Evolutionary conservation across 1,140 invertebrate species (phyloP), one percentile per base, ranked within the genome.

Genomic region (Temnothorax nylanderi): DNA sequence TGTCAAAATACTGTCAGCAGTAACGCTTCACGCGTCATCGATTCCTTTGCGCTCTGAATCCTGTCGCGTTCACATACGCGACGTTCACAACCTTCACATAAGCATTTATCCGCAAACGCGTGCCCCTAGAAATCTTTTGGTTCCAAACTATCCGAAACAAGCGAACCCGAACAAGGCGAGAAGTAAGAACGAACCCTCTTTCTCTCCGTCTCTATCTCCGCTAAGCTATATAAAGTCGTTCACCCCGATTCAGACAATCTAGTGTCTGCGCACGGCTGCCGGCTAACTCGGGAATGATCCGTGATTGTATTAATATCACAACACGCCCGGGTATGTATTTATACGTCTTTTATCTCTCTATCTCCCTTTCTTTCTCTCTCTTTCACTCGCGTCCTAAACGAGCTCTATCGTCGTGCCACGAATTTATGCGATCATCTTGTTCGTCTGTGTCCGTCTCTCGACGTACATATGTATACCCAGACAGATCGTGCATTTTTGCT

Each of bases 241-340:
- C 95, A 95, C 95, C 95, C 95, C 95, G 95, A 95, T 95, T 95
- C 94, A 95, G 95, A 95, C 95, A 95, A 95, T 95, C 94, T 95
- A 95, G 93, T 94, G 94, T 95, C 94, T 95, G 94, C 93, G 92
- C 92, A 87, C 94, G 94, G 92, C 93, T 92, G 93, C 91, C 89
- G 90, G 90, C 85, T 94, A 94, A 95, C 94, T 94, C 94, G 94
- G 94, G 94, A 95, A 91, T 95, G 94, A 95, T 95, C 93, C 94
- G 94, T 94, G 94, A 95, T 95, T 95, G 94, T 95, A 95, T 95
- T 95, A 95, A 95, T 95, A 95, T 95, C 95, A 95, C 95, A 94
- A 95, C 94, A 95, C 94, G 92, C 93, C 92, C 91, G 89, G 92
- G 92, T 91, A 93, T 91, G 93, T 90, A 91, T 91, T 91, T 92